Evolutionary conservation across 2,888 invertebrate genomes (phyloP).

Genomic region (Argyresthia goedartella): DNA sequence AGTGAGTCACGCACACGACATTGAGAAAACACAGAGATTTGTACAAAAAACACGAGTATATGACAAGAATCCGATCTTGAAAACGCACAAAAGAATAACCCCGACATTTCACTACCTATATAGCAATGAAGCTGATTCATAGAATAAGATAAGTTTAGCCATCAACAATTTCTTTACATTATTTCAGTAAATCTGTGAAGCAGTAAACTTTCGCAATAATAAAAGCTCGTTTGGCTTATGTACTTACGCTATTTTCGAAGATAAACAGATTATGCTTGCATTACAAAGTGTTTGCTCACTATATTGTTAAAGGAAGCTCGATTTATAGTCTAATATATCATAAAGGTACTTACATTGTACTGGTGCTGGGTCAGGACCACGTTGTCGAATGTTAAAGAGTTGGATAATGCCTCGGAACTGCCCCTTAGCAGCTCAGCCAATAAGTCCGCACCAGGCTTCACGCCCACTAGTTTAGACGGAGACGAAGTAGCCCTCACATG

Average conservation of each 20-base stretch:
- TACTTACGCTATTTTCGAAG: slow-evolving; percentile 29
- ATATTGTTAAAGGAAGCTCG: slow-evolving; percentile 29
- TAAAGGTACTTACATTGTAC: slow-evolving; percentile 55
- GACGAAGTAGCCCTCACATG: slow-evolving; percentile 86
- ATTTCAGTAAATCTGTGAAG: slow-evolving; percentile 19
- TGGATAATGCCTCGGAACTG: slow-evolving; percentile 82
- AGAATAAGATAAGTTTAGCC: no score
- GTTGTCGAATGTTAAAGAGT: slow-evolving; percentile 66
- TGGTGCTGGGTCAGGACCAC: slow-evolving; percentile 62
- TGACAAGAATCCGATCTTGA: slow-evolving; percentile 39
- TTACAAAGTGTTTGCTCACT: slow-evolving; percentile 40
- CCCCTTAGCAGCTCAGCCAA: slow-evolving; percentile 83
- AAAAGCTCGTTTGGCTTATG: slow-evolving; percentile 34
- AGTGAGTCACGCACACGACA: slow-evolving; percentile 57
- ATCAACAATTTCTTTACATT: slow-evolving; percentile 13
- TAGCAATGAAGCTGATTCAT: background rate
- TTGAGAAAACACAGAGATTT: slow-evolving; percentile 25
- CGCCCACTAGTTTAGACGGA: slow-evolving; percentile 81
- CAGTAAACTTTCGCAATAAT: slow-evolving; percentile 44
- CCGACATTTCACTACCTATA: slow-evolving; percentile 18
- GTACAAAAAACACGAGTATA: slow-evolving; percentile 18
- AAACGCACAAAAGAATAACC: slow-evolving; percentile 33
- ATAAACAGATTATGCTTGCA: slow-evolving; percentile 32
- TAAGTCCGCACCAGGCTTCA: slow-evolving; percentile 69
- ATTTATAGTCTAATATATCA: background rate